Base-by-base conservation (phyloP, 1,140 invertebrate species). In the Temnothorax curvispinosus region DNA sequence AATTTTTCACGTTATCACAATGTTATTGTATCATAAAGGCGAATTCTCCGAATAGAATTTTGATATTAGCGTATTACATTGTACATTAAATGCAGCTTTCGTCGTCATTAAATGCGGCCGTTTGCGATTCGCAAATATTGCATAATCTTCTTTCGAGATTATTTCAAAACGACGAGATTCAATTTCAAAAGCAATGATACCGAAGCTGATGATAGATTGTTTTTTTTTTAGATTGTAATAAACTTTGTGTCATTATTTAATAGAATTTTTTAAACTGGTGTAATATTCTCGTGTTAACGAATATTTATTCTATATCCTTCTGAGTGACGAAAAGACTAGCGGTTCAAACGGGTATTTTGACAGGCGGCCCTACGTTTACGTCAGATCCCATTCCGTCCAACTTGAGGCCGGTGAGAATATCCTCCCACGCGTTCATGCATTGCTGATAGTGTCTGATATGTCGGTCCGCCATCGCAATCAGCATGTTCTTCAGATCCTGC, bases 381-480 rank as follows among this genome's bases (percentile, higher is more conserved):
- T 95, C 94, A 18, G 92, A 81, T 67, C 91, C 92, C 18, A 92
- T 80, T 7, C 90, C 90, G 52, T 95, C 93, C 41, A 94, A 87
- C 86, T 95, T 95, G 27, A 95, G 89, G 62, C 92, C 92, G 56
- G 94, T 88, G 6, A 96, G 94, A 21, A 96, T 95, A 87, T 96
- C 95, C 90, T 97, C 97, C 97, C 97, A 97, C 9, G 96, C 95
- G 74, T 94, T 94, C 88, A 97, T 96, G 91, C 95, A 96, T 90
- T 97, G 96, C 91, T 97, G 96, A 94, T 97, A 97, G 92, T 96
- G 97, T 67, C 96, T 94, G 56, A 97, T 97, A 92, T 98, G 97
- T 92, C 96, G 96, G 88, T 97, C 96, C 18, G 97, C 97, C 95
- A 97, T 96, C 87, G 96, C 93, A 2, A 97, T 93, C 5, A 98